Evolutionary conservation across 1,140 invertebrate genomes (phyloP).

Genomic region (Galendromus occidentalis): DNA sequence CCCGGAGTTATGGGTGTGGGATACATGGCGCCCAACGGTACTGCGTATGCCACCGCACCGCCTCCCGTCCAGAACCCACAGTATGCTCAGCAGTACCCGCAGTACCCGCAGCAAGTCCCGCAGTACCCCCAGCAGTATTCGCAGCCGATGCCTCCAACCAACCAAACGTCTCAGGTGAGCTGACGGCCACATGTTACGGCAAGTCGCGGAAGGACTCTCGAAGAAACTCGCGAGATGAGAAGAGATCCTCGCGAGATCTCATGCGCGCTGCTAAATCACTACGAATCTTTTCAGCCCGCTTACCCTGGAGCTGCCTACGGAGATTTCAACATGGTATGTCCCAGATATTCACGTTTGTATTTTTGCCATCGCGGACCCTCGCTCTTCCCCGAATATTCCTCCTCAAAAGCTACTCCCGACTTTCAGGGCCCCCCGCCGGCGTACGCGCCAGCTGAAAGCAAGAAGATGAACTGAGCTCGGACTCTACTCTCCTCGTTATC

Average conservation of each 20-base stretch:
- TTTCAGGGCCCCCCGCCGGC: background rate
- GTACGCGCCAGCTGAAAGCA: background rate
- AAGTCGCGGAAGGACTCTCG: too few relatives aligned
- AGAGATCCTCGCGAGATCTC: background rate
- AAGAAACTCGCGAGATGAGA: too few relatives aligned
- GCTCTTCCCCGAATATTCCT: background rate
- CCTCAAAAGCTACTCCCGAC: background rate
- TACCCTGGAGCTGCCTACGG: background rate
- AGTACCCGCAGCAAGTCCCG: background rate
- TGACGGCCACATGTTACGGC: background rate
- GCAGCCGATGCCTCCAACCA: background rate
- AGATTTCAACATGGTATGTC: background rate
- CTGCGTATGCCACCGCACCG: background rate
- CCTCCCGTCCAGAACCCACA: background rate
- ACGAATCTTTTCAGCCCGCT: background rate
- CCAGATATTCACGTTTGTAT: too few relatives aligned
- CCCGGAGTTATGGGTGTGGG: conserved; percentile 45
- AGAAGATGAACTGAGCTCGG: background rate
- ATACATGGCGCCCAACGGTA: background rate
- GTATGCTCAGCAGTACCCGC: background rate
- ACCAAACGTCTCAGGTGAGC: background rate
- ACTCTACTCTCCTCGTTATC: too few relatives aligned
- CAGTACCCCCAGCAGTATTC: background rate
- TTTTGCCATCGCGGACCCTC: background rate
- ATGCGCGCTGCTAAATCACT: background rate